A percentile compares a stretch with the other conserved stretches of the same genome.
Evolutionary conservation across 2,797 vertebrate species (phyloP).

Genomic region (Thunnus albacares): DNA sequence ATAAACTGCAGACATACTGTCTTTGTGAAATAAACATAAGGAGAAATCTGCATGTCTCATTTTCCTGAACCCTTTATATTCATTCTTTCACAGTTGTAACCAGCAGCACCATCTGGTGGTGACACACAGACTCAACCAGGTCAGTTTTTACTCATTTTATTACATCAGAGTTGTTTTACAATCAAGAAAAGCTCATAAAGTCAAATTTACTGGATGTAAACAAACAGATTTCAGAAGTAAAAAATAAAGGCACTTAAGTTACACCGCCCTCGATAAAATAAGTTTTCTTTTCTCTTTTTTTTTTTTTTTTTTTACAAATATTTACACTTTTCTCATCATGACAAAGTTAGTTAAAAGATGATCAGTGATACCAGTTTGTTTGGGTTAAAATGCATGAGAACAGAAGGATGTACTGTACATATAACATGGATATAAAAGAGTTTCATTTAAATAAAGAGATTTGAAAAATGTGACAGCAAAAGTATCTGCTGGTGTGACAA

Average conservation of each 20-base stretch:
- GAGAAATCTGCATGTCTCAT: no score
- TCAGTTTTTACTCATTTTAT: slow-evolving; percentile 23
- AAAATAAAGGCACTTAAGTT: slow-evolving; percentile 70
- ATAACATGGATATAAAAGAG: neutral
- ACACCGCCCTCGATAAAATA: slow-evolving; percentile 62
- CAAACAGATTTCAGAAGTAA: slow-evolving; percentile 34
- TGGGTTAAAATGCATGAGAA: neutral
- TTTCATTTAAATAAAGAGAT: neutral
- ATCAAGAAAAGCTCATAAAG: slow-evolving; percentile 15
- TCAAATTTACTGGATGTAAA: slow-evolving; percentile 30
- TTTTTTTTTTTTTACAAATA: slow-evolving; percentile 65
- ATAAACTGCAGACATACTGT: no score
- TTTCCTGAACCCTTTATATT: neutral
- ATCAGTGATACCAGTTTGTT: neutral
- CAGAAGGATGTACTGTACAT: neutral
- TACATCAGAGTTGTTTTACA: slow-evolving; percentile 17
- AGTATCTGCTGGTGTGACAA: neutral
- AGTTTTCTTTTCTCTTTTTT: slow-evolving; percentile 31
- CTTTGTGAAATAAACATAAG: no score
- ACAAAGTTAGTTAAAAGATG: neutral
- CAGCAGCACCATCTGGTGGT: neutral
- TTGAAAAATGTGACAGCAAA: no score
- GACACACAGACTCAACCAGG: neutral
- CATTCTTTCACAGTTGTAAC: neutral
- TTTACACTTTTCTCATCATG: slow-evolving; percentile 50